Conservation (phyloP, 2,888 invertebrate genomes). For the Pyrrhosoma nymphula region DNA sequence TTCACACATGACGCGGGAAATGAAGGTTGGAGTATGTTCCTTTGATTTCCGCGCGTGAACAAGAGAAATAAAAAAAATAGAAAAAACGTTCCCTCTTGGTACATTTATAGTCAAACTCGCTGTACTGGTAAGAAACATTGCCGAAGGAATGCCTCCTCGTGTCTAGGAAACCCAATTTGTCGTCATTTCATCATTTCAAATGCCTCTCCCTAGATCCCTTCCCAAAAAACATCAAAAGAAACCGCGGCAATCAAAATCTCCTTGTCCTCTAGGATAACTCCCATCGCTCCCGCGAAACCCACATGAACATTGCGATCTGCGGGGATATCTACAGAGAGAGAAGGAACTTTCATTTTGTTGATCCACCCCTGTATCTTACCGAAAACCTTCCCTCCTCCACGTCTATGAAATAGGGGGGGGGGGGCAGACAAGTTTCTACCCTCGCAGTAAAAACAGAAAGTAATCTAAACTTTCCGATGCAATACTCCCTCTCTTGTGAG, state of each 20-base stretch:
- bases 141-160: background rate
- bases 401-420: background rate
- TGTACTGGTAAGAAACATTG: background rate
- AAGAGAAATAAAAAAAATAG: background rate
- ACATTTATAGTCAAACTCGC: background rate
- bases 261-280: background rate
- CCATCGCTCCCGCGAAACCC: background rate
- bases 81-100: background rate
- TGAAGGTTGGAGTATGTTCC: background rate
- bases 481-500: background rate
- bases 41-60: background rate
- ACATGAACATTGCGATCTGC: background rate
- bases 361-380: background rate
- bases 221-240: background rate
- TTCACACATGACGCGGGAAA: background rate
- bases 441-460: conserved; percentile 16
- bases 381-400: background rate
- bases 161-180: conserved; percentile 18
- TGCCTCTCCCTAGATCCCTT: background rate
- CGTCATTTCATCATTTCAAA: conserved; percentile 13
- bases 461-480: conserved; percentile 36
- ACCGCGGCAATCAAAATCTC: background rate
- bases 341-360: conserved; percentile 21
- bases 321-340: no score
- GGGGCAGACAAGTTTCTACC: background rate